Conservation (phyloP, 1,140 invertebrate genomes). For the Pogonomyrmex californicus region DNA sequence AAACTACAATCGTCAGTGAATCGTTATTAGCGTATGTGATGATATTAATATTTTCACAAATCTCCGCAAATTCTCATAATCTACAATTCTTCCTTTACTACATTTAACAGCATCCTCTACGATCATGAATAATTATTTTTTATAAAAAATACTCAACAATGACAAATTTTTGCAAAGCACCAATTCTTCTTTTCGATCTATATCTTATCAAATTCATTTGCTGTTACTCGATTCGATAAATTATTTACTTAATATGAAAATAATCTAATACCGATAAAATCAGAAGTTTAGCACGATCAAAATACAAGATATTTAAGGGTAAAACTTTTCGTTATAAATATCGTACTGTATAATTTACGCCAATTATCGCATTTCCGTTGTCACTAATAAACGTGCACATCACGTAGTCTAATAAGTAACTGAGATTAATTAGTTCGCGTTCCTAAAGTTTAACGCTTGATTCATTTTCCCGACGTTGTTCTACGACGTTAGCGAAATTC, state of each 20-base stretch:
- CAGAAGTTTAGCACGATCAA: neutral
- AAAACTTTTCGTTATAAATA: neutral
- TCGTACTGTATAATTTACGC: neutral
- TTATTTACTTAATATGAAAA: neutral
- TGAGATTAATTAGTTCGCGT: constrained; percentile 8
- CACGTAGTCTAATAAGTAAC: neutral
- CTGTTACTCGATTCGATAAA: neutral
- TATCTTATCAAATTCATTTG: neutral
- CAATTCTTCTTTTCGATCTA: neutral
- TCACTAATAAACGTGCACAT: neutral
- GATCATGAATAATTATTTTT: constrained; percentile 1
- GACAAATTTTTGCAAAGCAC: neutral
- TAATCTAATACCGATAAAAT: neutral
- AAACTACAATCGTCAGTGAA: constrained; percentile 29
- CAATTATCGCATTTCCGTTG: neutral
- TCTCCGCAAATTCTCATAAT: constrained; percentile 18
- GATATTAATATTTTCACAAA: constrained; percentile 41
- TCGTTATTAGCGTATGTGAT: constrained; percentile 27
- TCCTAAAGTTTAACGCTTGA: neutral
- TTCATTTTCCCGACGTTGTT: neutral
- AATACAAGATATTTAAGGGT: neutral
- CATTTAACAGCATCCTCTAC: neutral
- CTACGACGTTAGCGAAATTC: neutral
- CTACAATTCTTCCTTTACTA: constrained; percentile 13
- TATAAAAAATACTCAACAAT: neutral